phyloP scores from a whole-genome alignment of 2,113 vertebrate genomes.

The Sinocyclocheilus grahami region DNA sequence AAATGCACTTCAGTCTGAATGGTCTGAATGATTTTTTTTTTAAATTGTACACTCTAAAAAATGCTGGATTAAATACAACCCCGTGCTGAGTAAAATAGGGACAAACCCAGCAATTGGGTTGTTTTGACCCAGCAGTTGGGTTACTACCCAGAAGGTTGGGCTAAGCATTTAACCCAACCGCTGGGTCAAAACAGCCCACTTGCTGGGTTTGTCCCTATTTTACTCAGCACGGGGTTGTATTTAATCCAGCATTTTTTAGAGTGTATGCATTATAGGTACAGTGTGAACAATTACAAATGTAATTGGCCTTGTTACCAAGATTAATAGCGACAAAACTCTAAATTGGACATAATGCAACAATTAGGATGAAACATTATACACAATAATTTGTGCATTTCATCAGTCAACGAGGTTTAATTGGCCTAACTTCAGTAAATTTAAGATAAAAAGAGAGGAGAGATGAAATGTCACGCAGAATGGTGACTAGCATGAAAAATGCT shows the following conservation, averaged over 20 bases:
- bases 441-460: conserved; percentile 14
- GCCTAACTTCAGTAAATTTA: not conserved
- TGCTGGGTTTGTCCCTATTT: too few species aligned
- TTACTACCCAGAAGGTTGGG: too few species aligned
- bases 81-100: too few species aligned
- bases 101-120: too few species aligned
- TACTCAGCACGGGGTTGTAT: too few species aligned
- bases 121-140: too few species aligned
- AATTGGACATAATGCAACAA: not conserved
- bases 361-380: not conserved
- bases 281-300: not conserved
- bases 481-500: conserved; percentile 17
- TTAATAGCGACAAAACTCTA: not conserved
- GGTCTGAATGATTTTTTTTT: not conserved
- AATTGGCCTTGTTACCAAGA: not conserved
- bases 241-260: too few species aligned
- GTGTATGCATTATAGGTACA: too few species aligned
- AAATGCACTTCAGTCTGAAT: not conserved
- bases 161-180: too few species aligned
- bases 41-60: too few species aligned
- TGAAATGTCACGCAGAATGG: not conserved
- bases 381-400: not conserved
- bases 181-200: too few species aligned
- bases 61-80: too few species aligned
- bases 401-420: not conserved